Evolutionary conservation across 2,797 vertebrate genomes (phyloP), one percentile per base, ranked within the genome.

Genomic region (Discoglossus pictus): DNA sequence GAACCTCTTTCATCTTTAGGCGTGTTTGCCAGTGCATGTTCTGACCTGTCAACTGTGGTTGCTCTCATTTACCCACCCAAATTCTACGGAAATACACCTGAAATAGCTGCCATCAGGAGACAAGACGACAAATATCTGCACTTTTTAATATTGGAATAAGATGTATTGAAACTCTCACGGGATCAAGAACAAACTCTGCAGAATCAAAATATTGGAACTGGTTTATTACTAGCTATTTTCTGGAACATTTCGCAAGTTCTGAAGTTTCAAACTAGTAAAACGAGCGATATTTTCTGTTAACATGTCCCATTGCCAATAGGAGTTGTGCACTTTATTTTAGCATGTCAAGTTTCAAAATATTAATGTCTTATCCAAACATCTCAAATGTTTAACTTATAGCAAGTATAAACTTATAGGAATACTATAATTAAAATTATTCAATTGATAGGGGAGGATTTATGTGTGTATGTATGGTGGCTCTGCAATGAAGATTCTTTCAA

Each of bases 1-100:
- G 68, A 81, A 75, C 78, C 76, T 81, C 76, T 74, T 82, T 78
- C 70, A 66, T 63, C 73, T 58, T 70, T 77, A 80, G 73, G 80
- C 71, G 71, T 80, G 55, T 77, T 61, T 55, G 80, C 74, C 47
- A 73, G 56, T 77, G 70, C 73, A 64, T 64, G 68, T 67, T 55
- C 47, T 73, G 58, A 54, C 36, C 53, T 70, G 13, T 40, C 51
- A 18, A 17, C 68, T 13, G 13, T 60, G 71, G 69, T 79, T 42
- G 38, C 40, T 55, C 8, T 18, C 21, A 36, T 63, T 42, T 42
- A 18, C 39, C 38, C 43, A 39, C 42, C 7, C 24, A 38, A 50
- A 58, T 27, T 65, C 27, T 48, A 56, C 38, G 78, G n/a, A 80
- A 82, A 74, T 78, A 80, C 80, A 83, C 17, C 25, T 43, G 44